These are phyloP conservation scores for Coleophora flavipennella DNA, from an alignment of 2,888 invertebrate species.

Conservation along the genomic window DNA sequence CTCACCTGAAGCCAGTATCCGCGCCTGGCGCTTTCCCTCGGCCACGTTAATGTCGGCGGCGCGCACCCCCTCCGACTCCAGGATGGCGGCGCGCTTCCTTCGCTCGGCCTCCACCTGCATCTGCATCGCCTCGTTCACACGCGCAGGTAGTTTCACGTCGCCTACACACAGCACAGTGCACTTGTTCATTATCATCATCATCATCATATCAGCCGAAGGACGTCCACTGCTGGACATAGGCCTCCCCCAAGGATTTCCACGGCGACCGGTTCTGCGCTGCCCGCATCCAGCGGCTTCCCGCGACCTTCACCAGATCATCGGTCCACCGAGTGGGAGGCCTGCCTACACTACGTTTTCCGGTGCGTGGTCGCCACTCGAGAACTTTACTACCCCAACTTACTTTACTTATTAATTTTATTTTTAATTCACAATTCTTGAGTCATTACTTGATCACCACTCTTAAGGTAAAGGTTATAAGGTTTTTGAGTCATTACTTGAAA, in stretches of 20 bases:
- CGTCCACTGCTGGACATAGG: too few relatives aligned
- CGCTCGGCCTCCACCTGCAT: slow-evolving; percentile 99
- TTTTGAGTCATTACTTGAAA: too few relatives aligned
- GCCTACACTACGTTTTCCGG: too few relatives aligned
- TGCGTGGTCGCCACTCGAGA: too few relatives aligned
- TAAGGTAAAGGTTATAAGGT: not conserved
- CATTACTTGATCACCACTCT: too few relatives aligned
- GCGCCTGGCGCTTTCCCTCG: slow-evolving; percentile 92
- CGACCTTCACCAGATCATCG: too few relatives aligned
- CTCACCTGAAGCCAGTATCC: slow-evolving; percentile 90
- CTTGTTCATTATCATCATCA: not conserved
- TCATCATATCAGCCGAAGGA: too few relatives aligned
- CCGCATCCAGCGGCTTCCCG: too few relatives aligned
- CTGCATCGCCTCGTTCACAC: slow-evolving; percentile 99
- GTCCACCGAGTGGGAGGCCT: too few relatives aligned
- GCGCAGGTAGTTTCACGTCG: slow-evolving; percentile 89
- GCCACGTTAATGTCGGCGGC: slow-evolving; percentile 97
- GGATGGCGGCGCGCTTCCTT: slow-evolving; percentile 94
- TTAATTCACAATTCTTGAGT: not conserved
- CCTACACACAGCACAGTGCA: slow-evolving; percentile 58
- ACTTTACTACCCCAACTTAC: too few relatives aligned
- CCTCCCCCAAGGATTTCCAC: too few relatives aligned
- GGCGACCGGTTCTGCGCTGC: too few relatives aligned
- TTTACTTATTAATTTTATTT: not conserved
- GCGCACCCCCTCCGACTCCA: slow-evolving; percentile 96